Evolutionary conservation across 2,888 invertebrate genomes (phyloP).

Genomic region (Stenichneumon culpator): DNA sequence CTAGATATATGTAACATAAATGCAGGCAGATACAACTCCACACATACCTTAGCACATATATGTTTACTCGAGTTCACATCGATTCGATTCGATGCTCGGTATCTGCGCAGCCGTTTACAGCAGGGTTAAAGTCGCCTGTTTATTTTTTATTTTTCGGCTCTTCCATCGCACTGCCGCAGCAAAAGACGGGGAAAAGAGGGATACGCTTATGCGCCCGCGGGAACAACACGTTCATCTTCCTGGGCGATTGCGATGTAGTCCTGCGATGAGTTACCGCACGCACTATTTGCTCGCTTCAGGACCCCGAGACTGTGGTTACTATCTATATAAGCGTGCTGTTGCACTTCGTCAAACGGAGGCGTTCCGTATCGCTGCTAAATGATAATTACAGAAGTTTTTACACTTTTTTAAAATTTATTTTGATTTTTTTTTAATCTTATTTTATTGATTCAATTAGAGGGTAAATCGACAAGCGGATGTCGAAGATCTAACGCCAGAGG

Average conservation of each 20-base stretch:
- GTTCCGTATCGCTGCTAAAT: background rate
- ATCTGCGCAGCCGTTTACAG: slow-evolving; percentile 17
- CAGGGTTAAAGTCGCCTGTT: slow-evolving; percentile 23
- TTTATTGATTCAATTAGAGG: slow-evolving; percentile 2
- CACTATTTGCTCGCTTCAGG: slow-evolving; percentile 55
- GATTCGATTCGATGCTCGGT: slow-evolving; percentile 39
- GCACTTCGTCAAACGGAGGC: slow-evolving; percentile 7
- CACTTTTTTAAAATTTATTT: background rate
- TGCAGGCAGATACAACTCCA: background rate
- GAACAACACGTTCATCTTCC: slow-evolving; percentile 34
- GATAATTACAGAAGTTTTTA: slow-evolving; percentile 10
- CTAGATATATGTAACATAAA: background rate
- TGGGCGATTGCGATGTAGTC: slow-evolving; percentile 26
- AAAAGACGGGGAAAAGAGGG: slow-evolving; percentile 22
- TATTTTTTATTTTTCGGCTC: slow-evolving; percentile 22
- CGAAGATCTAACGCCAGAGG: background rate
- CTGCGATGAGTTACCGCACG: slow-evolving; percentile 47
- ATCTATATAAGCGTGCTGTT: background rate
- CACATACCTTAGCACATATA: background rate
- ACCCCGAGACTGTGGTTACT: background rate
- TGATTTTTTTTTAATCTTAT: too few relatives aligned
- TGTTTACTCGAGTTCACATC: slow-evolving; percentile 11
- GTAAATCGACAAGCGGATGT: background rate
- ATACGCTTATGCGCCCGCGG: slow-evolving; percentile 25
- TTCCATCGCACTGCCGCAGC: background rate